Base-by-base conservation (phyloP, 2,888 invertebrate species). In the Pediacus dermestoides region DNA sequence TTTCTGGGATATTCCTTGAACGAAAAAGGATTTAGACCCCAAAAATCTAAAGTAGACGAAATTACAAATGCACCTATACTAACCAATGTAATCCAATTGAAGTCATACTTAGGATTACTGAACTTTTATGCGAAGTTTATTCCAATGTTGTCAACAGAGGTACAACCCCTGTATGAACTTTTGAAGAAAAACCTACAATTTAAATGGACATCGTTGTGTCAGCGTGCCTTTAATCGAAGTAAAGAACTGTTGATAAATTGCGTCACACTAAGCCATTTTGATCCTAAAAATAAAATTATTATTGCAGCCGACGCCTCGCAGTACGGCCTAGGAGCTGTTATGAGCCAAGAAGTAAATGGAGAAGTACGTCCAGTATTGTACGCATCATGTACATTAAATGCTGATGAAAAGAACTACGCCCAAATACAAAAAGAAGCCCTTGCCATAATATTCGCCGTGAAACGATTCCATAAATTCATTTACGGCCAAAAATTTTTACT, bases 381-480 rank as follows among this genome's bases (percentile, higher is more conserved):
- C 43, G 58, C 52, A 8, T 61, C 57, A 0, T 40, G 54, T 37
- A 49, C 53, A 2, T 43, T 60, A 14, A 42, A 40, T 1, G 39
- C 39, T 21, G 50, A 57, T 4, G 61, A 63, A 37, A 52, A 54
- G 26, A 57, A 53, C 22, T 60, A 63, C 39, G 52, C 56, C 2
- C 51, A 53, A 1, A 53, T 60, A 6, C 53, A 61, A 32, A 50
- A 44, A 18, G 61, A 63, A 37, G 61, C 61, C 0, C 44, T 62
- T 32, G 58, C 59, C 3, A 58, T 63, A 39, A 55, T 48, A 36
- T 63, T 52, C 51, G 55, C 55, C 1, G 47, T 58, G 1, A 43
- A 45, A 9, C 58, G 53, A 23, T 63, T 60, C 44, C 52, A 58
- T 38, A 58, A 63, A 33, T 65, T 60, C 52, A 44, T 64, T 27